These are phyloP conservation scores for Sitta carolinensis DNA, from an alignment of 2,797 vertebrate genomes.

Conservation along the genomic window DNA sequence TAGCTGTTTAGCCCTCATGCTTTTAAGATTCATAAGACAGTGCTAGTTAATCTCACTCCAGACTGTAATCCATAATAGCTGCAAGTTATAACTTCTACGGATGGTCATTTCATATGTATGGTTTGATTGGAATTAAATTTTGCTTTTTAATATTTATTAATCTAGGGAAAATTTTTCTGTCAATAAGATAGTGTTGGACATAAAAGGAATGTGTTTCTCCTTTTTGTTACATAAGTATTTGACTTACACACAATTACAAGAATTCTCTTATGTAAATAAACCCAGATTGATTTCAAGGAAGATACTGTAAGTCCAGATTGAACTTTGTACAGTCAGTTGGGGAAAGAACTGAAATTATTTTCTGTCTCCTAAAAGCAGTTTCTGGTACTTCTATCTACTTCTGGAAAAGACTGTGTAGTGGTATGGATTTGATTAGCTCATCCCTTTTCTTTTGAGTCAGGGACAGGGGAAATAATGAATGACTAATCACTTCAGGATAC, in stretches of 20 bases:
- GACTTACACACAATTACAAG: not conserved
- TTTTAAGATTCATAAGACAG: not conserved
- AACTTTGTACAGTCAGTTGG: not conserved
- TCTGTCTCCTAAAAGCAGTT: not conserved
- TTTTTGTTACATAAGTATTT: not conserved
- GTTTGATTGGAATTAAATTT: not conserved
- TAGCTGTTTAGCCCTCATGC: not conserved
- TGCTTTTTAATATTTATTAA: not conserved
- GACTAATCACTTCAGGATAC: slow-evolving; percentile 51
- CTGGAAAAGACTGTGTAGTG: not conserved
- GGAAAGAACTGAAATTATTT: not conserved
- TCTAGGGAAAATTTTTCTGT: not conserved
- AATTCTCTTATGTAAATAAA: not conserved
- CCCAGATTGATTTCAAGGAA: not conserved
- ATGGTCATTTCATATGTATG: not conserved
- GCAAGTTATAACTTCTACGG: not conserved
- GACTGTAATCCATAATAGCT: not conserved
- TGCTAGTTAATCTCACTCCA: not conserved
- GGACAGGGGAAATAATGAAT: slow-evolving; percentile 30
- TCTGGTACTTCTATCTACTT: not conserved
- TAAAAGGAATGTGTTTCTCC: not conserved
- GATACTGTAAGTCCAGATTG: accelerated
- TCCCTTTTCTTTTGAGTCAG: slow-evolving; percentile 34
- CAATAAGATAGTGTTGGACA: not conserved
- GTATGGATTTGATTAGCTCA: slow-evolving; percentile 17